Base-by-base conservation (phyloP, 64 coral and sea anemone genomes). In the Acropora yongei region DNA sequence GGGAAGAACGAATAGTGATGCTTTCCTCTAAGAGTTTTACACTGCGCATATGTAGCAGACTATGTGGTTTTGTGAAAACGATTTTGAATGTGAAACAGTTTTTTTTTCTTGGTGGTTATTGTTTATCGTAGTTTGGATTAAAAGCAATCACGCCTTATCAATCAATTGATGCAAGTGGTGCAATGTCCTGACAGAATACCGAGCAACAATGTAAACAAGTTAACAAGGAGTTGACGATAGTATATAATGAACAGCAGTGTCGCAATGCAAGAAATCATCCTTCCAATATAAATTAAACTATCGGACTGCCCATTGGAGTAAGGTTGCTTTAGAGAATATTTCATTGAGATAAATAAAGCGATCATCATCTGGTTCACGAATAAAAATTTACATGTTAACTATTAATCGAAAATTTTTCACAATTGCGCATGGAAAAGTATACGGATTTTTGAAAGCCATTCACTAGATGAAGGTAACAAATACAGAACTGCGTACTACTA, bases 191-290 rank as follows among this genome's bases (percentile, higher is more conserved):
- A 65, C 46, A 69, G 44, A 85, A 72, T 12, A 8, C 42, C 66
- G 43, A 71, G 82, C 17, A 7, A 10, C 30, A 71, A 85, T 19
- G 44, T 72, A 85, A 85, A 85, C 82, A 85, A 85, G 65, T 71
- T 85, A 85, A 85, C 82, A 85, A 85, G 63, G 82, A 85, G 82
- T 44, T 58, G 58, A 85, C 5, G 18, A 65, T 61, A 41, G 65
- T 39, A 4, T 71, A 72, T 55, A 5, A 55, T 55, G 5, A 55
- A 7, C 6, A 55, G 10, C 51, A 55, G 0, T 55, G 51, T 55
- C 5, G 51, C 10, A 55, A 55, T 55, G 51, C 51, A 55, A 78
- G 44, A 78, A 78, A 78, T 48, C 44, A 43, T 14, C 18, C 45
- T 30, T 30, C 30, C 30, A 30, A 30, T 30, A 30, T 30, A 30